Conservation (phyloP, 2,888 invertebrate species). For the Ommatoiulus sabulosus region DNA sequence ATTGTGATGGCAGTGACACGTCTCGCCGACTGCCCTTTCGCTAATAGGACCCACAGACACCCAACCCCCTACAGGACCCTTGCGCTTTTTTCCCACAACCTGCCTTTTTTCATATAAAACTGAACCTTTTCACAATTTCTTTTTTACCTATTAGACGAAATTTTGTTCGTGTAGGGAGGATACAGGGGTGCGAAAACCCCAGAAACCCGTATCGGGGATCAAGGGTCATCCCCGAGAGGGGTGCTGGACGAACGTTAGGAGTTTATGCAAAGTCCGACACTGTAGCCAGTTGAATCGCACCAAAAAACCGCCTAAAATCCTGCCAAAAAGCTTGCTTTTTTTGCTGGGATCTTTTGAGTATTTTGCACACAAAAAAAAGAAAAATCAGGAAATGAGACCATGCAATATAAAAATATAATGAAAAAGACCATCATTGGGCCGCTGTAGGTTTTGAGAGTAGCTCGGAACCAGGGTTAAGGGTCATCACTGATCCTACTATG, state of each 20-base stretch:
- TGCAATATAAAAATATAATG: neutral
- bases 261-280: neutral
- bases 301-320: neutral
- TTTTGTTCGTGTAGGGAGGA: neutral
- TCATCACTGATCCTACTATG: neutral
- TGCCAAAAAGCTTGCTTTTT: neutral
- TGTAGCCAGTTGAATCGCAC: neutral
- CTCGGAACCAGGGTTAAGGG: neutral
- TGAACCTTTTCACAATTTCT: neutral
- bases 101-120: slow-evolving; percentile 8
- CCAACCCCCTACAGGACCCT: neutral
- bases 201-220: neutral
- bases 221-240: neutral
- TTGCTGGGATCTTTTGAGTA: neutral
- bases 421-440: neutral
- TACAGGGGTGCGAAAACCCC: neutral
- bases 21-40: neutral
- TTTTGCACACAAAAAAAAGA: neutral
- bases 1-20: neutral
- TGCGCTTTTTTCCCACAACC: neutral
- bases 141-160: slow-evolving; percentile 1
- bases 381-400: neutral
- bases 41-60: neutral
- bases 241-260: neutral
- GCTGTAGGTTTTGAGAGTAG: neutral